Conservation (phyloP, 2,113 vertebrate species). For the Syrrhaptes paradoxus region DNA sequence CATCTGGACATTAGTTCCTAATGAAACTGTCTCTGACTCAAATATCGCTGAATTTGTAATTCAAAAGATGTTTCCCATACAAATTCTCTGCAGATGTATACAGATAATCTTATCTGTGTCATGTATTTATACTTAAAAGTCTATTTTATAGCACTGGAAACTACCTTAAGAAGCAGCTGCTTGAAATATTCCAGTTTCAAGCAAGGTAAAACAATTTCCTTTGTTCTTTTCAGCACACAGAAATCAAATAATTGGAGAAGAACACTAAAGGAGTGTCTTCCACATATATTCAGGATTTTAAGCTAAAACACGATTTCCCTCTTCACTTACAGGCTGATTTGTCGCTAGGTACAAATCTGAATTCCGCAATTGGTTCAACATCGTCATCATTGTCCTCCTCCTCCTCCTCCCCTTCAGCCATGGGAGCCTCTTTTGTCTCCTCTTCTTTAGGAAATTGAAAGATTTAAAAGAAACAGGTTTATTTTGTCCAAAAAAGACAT, state of each 20-base stretch:
- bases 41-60: not conserved
- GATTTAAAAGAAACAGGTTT: not conserved
- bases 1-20: not conserved
- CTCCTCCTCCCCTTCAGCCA: slow-evolving; percentile 76
- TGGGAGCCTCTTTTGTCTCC: slow-evolving; percentile 81
- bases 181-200: not conserved
- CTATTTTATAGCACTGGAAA: not conserved
- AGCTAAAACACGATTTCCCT: not conserved
- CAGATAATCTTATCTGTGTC: not conserved
- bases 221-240: not conserved
- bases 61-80: not conserved
- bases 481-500: not conserved
- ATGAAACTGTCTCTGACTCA: not conserved
- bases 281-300: not conserved
- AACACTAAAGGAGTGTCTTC: not conserved
- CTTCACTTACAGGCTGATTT: slow-evolving; percentile 87
- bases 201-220: not conserved
- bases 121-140: not conserved
- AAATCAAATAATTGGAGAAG: not conserved
- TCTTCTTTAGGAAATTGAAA: slow-evolving; percentile 61
- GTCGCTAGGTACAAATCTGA: slow-evolving; percentile 92
- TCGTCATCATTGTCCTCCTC: slow-evolving; percentile 79
- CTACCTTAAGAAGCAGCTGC: not conserved
- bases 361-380: slow-evolving; percentile 84
- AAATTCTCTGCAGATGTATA: not conserved